Conservation (phyloP, 2,797 vertebrate species). For the Ibycter americanus region DNA sequence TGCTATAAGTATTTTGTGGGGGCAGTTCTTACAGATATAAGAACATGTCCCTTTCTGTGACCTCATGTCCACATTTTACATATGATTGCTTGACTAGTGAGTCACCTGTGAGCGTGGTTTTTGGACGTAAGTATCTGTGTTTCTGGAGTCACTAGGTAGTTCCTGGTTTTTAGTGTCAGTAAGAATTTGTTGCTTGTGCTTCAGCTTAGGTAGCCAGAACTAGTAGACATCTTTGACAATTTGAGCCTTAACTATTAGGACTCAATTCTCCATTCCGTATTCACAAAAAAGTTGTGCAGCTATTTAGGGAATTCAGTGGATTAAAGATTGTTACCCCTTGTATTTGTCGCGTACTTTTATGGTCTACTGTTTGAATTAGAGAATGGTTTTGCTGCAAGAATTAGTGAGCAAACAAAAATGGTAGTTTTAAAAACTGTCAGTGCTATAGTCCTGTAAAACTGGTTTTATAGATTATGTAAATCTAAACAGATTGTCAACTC, state of each 20-base stretch:
- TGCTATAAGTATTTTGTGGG: neutral
- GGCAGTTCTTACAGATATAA: neutral
- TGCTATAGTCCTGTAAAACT: neutral
- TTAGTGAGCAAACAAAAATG: neutral
- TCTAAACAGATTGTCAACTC: neutral
- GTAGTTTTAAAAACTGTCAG: neutral
- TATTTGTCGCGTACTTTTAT: neutral
- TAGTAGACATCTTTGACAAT: neutral
- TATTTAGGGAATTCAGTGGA: neutral
- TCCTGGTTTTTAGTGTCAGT: neutral
- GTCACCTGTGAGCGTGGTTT: neutral
- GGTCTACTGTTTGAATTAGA: neutral
- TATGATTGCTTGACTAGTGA: neutral
- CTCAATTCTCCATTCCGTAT: neutral
- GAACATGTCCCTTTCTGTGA: neutral
- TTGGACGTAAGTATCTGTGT: neutral
- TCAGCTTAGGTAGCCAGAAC: neutral
- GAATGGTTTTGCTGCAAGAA: neutral
- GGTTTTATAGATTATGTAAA: neutral
- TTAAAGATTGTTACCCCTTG: neutral
- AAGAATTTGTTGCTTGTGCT: neutral
- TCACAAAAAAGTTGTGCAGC: neutral
- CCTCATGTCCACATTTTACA: neutral
- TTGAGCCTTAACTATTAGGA: neutral
- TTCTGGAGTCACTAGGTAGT: neutral